phyloP scores from a whole-genome alignment of 2,113 vertebrate genomes.

The Recurvirostra avosetta region DNA sequence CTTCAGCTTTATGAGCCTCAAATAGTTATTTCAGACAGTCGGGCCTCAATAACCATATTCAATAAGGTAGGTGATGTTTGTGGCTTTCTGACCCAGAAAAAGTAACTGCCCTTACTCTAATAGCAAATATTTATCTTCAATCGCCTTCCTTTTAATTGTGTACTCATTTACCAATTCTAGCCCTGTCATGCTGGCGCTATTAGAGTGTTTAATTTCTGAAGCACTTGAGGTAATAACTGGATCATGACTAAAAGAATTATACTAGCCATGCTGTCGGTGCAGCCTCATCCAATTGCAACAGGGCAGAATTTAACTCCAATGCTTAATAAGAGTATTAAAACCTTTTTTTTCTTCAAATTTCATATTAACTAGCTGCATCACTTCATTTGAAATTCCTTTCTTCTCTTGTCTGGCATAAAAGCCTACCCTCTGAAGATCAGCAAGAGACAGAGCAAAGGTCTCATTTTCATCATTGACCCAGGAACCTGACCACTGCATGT shows the following conservation, averaged over 20 bases:
- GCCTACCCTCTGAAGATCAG: neutral
- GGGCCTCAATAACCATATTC: neutral
- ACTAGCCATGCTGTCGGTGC: neutral
- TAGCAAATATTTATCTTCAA: neutral
- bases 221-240: neutral
- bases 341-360: neutral
- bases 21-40: neutral
- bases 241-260: neutral
- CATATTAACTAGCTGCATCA: neutral
- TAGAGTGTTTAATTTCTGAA: neutral
- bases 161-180: neutral
- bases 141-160: neutral
- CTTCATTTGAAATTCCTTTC: neutral
- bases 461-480: neutral
- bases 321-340: neutral
- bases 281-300: neutral
- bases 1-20: neutral
- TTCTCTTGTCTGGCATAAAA: neutral
- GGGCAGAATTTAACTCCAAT: neutral
- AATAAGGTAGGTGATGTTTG: neutral
- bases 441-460: neutral
- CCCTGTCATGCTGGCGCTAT: neutral
- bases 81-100: neutral
- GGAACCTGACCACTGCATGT: neutral
- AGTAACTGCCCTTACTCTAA: neutral